Percentiles rank a stretch among this genome's conserved stretches.
These are phyloP conservation scores for Emmelina monodactyla DNA, from an alignment of 2,888 invertebrate species.

Conservation along the genomic window DNA sequence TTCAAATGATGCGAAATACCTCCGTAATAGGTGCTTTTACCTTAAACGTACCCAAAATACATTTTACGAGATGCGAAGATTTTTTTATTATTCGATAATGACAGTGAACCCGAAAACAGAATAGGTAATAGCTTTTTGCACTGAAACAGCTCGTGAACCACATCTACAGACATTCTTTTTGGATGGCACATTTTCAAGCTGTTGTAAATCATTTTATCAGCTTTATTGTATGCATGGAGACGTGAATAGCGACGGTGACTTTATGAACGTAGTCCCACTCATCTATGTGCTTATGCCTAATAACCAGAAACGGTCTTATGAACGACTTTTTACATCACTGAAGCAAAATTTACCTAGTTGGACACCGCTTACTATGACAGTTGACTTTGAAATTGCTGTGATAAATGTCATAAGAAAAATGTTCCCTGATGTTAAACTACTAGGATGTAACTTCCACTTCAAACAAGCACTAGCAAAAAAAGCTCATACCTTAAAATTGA, in stretches of 20 bases:
- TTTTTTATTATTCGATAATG: no score
- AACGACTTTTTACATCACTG: slow-evolving; percentile 9
- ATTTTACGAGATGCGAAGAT: no score
- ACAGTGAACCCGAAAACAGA: no score
- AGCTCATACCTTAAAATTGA: slow-evolving; percentile 7
- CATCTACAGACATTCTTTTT: no score
- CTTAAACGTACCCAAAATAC: no score
- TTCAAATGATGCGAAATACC: no score
- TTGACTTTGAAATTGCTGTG: slow-evolving; percentile 9
- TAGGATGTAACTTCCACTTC: slow-evolving; percentile 10
- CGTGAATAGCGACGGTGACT: slow-evolving; percentile 1
- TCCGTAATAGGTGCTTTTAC: no score
- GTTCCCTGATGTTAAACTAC: slow-evolving; percentile 2
- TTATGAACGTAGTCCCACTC: not conserved
- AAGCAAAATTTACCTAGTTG: slow-evolving; percentile 10
- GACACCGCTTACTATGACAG: slow-evolving; percentile 5
- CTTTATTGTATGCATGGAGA: not conserved
- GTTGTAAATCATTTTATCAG: slow-evolving; percentile 5
- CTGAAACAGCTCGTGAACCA: no score
- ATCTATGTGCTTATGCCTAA: slow-evolving; percentile 8
- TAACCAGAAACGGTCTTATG: slow-evolving; percentile 7
- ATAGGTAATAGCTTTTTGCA: no score
- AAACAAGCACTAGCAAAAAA: slow-evolving; percentile 10
- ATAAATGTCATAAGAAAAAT: slow-evolving; percentile 7
- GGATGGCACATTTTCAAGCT: no score